A percentile compares a stretch with the other conserved stretches of the same genome.
These are phyloP conservation scores for Enteromius anoplus DNA, from an alignment of 2,797 vertebrate genomes.

Conservation along the genomic window DNA sequence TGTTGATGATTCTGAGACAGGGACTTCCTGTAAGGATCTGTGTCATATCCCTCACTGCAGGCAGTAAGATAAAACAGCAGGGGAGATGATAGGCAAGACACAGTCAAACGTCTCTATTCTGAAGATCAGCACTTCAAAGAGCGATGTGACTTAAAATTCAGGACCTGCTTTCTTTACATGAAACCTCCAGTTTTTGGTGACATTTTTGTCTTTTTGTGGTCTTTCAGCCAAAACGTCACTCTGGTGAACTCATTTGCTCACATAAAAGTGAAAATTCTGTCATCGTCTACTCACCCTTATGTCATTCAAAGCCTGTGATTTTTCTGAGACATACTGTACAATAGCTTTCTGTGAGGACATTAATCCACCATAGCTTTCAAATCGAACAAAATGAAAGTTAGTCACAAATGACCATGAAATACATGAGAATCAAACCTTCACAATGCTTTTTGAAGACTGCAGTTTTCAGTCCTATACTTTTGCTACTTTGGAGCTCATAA, in stretches of 20 bases:
- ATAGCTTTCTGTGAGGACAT: not conserved
- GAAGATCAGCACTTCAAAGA: slow-evolving; percentile 56
- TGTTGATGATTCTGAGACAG: slow-evolving; percentile 27
- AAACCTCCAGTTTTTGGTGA: not conserved
- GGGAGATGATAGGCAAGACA: slow-evolving; percentile 47
- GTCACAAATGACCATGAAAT: not conserved
- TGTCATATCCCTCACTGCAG: slow-evolving; percentile 50
- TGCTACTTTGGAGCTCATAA: not conserved
- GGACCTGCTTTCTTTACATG: slow-evolving; percentile 12
- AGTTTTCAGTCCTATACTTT: not conserved
- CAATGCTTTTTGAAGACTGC: not conserved
- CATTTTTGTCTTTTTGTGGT: not conserved
- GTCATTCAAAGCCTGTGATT: not conserved
- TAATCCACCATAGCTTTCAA: not conserved
- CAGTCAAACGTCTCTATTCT: slow-evolving; percentile 49
- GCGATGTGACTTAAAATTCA: slow-evolving; percentile 45
- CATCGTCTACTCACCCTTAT: not conserved
- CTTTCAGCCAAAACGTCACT: slow-evolving; percentile 1
- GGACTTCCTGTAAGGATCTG: slow-evolving; percentile 47
- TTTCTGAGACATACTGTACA: not conserved
- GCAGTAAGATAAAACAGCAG: slow-evolving; percentile 57
- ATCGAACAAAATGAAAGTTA: not conserved
- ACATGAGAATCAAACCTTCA: not conserved
- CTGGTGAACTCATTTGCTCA: not conserved
- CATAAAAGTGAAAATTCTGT: not conserved